Conservation (phyloP, 1,140 invertebrate genomes). For the Zaprionus ornatus region DNA sequence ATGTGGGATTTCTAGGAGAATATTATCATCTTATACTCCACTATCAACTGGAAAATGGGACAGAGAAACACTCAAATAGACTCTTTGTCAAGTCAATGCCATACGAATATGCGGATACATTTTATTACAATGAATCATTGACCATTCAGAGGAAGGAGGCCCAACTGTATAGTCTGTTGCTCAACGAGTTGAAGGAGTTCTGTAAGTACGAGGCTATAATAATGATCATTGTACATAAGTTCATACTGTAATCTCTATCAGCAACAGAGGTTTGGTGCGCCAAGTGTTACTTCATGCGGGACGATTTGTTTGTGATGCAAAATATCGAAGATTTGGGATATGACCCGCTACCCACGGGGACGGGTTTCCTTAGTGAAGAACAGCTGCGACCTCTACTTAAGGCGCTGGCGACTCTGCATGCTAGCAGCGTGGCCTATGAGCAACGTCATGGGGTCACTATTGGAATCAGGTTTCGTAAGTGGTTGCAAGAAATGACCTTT, state of each 20-base stretch:
- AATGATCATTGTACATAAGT: not conserved
- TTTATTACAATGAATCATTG: slow-evolving; percentile 53
- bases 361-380: slow-evolving; percentile 58
- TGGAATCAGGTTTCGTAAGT: slow-evolving; percentile 75
- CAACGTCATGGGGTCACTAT: slow-evolving; percentile 59
- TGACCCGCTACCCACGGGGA: slow-evolving; percentile 37
- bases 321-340: slow-evolving; percentile 80
- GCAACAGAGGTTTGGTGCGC: slow-evolving; percentile 76
- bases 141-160: slow-evolving; percentile 62
- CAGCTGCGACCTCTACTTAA: slow-evolving; percentile 67
- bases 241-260: slow-evolving; percentile 8
- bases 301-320: slow-evolving; percentile 83
- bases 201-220: slow-evolving; percentile 49
- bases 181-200: slow-evolving; percentile 60
- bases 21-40: slow-evolving; percentile 66
- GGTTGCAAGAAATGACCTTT: slow-evolving; percentile 59
- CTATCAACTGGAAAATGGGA: slow-evolving; percentile 45
- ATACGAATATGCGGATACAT: slow-evolving; percentile 62
- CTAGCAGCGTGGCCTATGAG: slow-evolving; percentile 74
- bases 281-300: slow-evolving; percentile 77
- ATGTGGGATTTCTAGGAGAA: slow-evolving; percentile 69
- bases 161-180: slow-evolving; percentile 51
- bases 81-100: slow-evolving; percentile 72
- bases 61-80: slow-evolving; percentile 30
- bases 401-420: slow-evolving; percentile 83